Evolutionary conservation across 37 sponge, comb jelly and placozoan species (phyloP), one percentile per base, ranked within the genome.

Genomic region (Beroe forskalii): DNA sequence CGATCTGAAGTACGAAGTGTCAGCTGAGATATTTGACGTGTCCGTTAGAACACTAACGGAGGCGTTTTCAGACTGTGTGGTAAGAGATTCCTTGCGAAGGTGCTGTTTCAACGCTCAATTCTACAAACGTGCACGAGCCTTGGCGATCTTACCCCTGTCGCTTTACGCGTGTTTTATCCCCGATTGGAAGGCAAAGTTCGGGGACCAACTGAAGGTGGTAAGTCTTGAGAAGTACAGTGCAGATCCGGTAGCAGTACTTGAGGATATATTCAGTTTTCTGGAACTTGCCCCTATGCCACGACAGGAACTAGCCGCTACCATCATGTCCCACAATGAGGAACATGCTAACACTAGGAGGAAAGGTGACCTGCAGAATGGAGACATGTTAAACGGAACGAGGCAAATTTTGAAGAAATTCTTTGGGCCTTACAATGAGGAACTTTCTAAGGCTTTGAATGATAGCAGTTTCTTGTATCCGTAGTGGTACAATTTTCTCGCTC

Each of bases 211-310:
- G 4, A 6, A 33, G 55, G 55, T 44, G 1, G 55, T 80, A 8
- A 33, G 48, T 2, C 23, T 80, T 2, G 86, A 80, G 31, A 48
- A 80, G 8, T 80, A 80, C 86, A 80, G 86, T 43, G 0, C 30
- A 44, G 22, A 80, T 27, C 86, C 44, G 6, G 0, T 44, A n/a
- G 19, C 55, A 8, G 42, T 24, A 41, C 8, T 80, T 1, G 22
- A 14, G 2, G 12, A 37, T 12, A 44, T 80, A 22, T 80, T 44
- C 48, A 42, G 22, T 1, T 80, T 80, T 43, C 44, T 80, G 55
- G 55, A 25, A 44, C n/a, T n/a, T n/a, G n/a, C n/a, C n/a, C n/a
- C n/a, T n/a, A n/a, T n/a, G n/a, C n/a, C n/a, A n/a, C n/a, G n/a
- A n/a, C n/a, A n/a, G n/a, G n/a, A n/a, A n/a, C n/a, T n/a, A n/a